Base-by-base conservation (phyloP, 2,113 vertebrate genomes). In the Diadophis punctatus region DNA sequence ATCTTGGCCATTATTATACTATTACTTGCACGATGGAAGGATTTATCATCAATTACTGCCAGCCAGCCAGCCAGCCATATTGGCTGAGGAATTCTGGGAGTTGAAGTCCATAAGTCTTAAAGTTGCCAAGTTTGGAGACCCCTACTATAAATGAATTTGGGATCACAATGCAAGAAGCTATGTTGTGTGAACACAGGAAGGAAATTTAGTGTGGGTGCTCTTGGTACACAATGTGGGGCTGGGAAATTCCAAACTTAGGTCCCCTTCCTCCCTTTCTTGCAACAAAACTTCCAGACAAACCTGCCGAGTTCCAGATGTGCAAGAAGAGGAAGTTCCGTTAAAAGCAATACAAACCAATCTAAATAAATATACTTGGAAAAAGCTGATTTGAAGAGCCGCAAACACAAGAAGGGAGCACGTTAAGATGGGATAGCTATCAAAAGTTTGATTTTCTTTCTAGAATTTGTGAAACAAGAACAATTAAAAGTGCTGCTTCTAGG, bases 1-100 rank as follows among this genome's bases (percentile, higher is more conserved):
- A 80, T 98, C 98, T 98, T 98, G 98, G 46, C 5, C 30, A 23
- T n/a, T 4, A 25, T 87, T 18, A 34, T 53, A 52, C 18, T 22
- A 10, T 58, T 27, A 10, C 25, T 22, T 46, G 34, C 23, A 6
- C 9, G 11, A 27, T 30, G 39, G 48, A 52, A 58, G 48, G 16
- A 52, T 52, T 87, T n/a, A 80, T 52, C n/a, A 27, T 3, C 14
- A n/a, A 22, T 43, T 80, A 39, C 68, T 48, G 3, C 43, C 84
- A 86, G 16, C 30, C 27, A 51, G 25, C 48, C 86, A 46, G n/a
- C n/a, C n/a, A n/a, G 12, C 4, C 30, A n/a, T n/a, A n/a, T 12
- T n/a, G 60, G 30, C 12, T 14, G 27, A n/a, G 63, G 30, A 68
- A 68, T 68, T 68, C 63, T 68, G 63, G 63, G 63, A 68, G 14